Percentiles rank a stretch among this genome's conserved stretches.
Evolutionary conservation across 2,888 invertebrate species (phyloP).

Genomic region (Bruchidius siliquastri): DNA sequence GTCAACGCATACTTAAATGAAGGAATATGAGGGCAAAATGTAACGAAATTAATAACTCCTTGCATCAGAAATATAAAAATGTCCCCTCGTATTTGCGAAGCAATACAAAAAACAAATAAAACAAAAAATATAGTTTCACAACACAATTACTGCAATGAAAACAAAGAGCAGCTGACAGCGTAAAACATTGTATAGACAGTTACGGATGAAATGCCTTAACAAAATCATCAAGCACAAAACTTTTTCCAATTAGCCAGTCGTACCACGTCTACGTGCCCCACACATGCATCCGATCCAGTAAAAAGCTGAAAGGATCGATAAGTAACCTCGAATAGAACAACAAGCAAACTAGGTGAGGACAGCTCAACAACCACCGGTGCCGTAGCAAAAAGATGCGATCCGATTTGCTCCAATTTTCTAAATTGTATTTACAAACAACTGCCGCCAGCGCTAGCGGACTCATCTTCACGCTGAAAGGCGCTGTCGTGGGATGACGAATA

Average conservation of each 20-base stretch:
- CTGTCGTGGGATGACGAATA: background rate
- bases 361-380: background rate
- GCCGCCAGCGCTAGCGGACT: background rate
- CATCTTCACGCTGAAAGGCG: background rate
- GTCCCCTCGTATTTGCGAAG: no score
- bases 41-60: no score
- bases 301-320: background rate
- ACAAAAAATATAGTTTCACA: no score
- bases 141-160: no score
- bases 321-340: background rate
- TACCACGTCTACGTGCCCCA: background rate
- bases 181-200: no score
- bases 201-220: no score
- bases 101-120: no score
- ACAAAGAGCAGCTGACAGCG: no score
- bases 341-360: background rate
- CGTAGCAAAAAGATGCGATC: background rate
- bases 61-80: no score
- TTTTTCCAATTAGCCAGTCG: background rate
- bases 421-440: background rate
- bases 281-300: background rate
- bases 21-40: no score
- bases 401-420: background rate
- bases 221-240: background rate
- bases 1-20: no score